Evolutionary conservation across 2,113 vertebrate genomes (phyloP), one percentile per base, ranked within the genome.

Genomic region (Solenodon paradoxus): DNA sequence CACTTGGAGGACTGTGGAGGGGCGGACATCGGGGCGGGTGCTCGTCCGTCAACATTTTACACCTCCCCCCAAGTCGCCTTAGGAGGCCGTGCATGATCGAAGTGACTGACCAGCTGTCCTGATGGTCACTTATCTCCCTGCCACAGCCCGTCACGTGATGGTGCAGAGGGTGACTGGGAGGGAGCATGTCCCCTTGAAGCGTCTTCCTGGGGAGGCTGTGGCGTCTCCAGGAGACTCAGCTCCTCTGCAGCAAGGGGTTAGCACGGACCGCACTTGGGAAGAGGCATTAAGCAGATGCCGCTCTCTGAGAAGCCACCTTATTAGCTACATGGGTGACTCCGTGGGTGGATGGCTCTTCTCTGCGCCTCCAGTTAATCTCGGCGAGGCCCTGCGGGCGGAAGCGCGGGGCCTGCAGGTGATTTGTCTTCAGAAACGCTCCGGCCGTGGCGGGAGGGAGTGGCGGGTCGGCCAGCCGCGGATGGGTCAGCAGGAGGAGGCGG

Each of bases 81-180:
- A 4, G 66, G 16, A 68, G 30, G 38, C 28, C n/a, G n/a, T 5
- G 30, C 20, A 1, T 0, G 71, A 7, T 9, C 10, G 1, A 4
- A 9, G 17, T 24, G 32, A 3, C 38, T 2, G 19, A 10, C 4
- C 11, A 1, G 84, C 26, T 0, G 7, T 2, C 12, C 11, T 28
- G 6, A 3, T 11, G 0, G 4, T 8, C 32, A 2, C 40, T 45
- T 6, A 19, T 3, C 17, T 38, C 9, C 7, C 22, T 42, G 28
- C 20, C 7, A 3, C 49, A 4, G 3, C 5, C 10, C 0, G 0
- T 3, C 84, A 15, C n/a, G 0, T 0, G 28, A 28, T 2, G 2
- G 15, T 71, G 40, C 2, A 0, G 11, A 63, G 0, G 5, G 11
- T 0, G 9, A 24, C 32, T 7, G 0, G 0, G 40, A 12, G n/a